Conservation (phyloP, 1,140 invertebrate genomes). For the Tribolium madens region DNA sequence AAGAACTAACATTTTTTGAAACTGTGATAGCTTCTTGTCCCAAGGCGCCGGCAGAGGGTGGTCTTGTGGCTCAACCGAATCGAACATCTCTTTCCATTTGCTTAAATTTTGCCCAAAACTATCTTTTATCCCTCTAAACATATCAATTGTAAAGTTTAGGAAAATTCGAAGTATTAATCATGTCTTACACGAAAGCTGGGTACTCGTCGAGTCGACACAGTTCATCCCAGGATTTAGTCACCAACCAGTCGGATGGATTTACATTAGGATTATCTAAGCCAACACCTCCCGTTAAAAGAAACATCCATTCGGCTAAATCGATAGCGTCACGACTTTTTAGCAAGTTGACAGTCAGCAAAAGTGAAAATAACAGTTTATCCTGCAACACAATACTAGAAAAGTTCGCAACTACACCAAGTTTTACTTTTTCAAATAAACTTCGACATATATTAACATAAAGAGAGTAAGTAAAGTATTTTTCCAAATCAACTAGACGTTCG, state of each 20-base stretch:
- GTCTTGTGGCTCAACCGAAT: slow-evolving; percentile 77
- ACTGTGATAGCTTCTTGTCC: slow-evolving; percentile 72
- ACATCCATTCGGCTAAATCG: slow-evolving; percentile 84
- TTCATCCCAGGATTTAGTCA: slow-evolving; percentile 86
- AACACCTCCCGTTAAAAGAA: slow-evolving; percentile 89
- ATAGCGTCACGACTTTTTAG: slow-evolving; percentile 78
- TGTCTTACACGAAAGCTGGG: slow-evolving; percentile 69
- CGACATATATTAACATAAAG: slow-evolving; percentile 93
- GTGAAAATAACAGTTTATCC: slow-evolving; percentile 92
- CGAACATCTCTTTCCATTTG: slow-evolving; percentile 83
- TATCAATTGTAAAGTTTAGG: background rate
- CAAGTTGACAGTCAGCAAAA: slow-evolving; percentile 87
- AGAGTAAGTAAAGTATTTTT: slow-evolving; percentile 88
- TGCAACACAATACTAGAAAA: slow-evolving; percentile 58
- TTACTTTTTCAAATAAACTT: slow-evolving; percentile 94
- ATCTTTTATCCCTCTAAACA: slow-evolving; percentile 73
- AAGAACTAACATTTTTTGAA: slow-evolving; percentile 85
- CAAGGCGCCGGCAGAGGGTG: slow-evolving; percentile 77
- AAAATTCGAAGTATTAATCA: slow-evolving; percentile 41
- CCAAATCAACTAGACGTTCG: slow-evolving; percentile 79
- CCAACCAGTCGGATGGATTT: slow-evolving; percentile 82
- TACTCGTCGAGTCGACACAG: slow-evolving; percentile 78
- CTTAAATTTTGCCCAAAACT: slow-evolving; percentile 71
- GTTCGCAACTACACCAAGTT: slow-evolving; percentile 2
- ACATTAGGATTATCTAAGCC: slow-evolving; percentile 81